Evolutionary conservation across 2,113 vertebrate species (phyloP), one percentile per base, ranked within the genome.

Genomic region (Notothenia coriiceps): DNA sequence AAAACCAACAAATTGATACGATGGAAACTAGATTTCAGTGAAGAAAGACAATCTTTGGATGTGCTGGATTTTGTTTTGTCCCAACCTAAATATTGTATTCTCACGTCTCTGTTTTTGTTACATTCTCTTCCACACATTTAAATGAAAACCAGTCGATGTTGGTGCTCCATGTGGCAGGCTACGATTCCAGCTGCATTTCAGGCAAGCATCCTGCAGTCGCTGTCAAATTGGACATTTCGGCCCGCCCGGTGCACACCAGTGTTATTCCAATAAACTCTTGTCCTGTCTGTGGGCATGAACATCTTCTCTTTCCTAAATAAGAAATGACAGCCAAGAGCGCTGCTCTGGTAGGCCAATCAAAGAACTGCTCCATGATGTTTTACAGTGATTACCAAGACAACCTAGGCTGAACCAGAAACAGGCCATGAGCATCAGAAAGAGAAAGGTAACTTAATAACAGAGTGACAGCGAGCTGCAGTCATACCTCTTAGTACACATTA

Each of bases 241-340:
- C 35, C 50, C 56, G 67, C 68, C 77, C 18, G 0, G 70, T 88
- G 67, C 85, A 88, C 79, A 86, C 82, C 72, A 65, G 60, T 85
- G 72, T 92, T 87, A 87, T 84, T 86, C 74, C 72, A 91, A 90
- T 93, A 74, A 91, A 94, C 93, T 91, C 77, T 79, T 63, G 74
- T 79, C 67, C 79, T 84, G 86, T 93, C 92, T 86, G 83, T 85
- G 77, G 64, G 52, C 85, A 93, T 91, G 80, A 91, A 57, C 72
- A 70, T 89, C 77, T 62, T 61, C 68, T 65, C n/a, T 64, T 78
- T 74, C 47, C 57, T 52, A 87, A 94, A 94, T 88, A 82, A 88
- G 79, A 91, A 92, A 92, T 92, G 93, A 92, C 91, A 93, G 82
- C 69, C 13, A 57, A 79, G 79, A 90, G 85, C 80, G 72, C 71